Percentiles rank a stretch among this genome's conserved stretches.
These are phyloP conservation scores for Fregata magnificens DNA, from an alignment of 2,113 vertebrate species.

Conservation along the genomic window DNA sequence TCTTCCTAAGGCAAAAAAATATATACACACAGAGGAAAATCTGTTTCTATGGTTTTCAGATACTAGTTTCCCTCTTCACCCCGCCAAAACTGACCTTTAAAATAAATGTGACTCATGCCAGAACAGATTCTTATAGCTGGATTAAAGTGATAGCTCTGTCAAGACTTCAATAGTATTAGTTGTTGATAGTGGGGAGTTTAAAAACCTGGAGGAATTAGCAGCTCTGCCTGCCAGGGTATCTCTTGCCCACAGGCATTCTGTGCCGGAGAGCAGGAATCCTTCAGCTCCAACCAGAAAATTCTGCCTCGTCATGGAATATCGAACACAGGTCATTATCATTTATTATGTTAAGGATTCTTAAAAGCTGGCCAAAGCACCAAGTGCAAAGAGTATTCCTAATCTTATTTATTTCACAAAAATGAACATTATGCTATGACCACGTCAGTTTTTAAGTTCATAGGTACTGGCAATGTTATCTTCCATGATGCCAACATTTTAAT, in stretches of 20 bases:
- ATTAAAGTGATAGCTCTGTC: slow-evolving; percentile 55
- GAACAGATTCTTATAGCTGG: slow-evolving; percentile 42
- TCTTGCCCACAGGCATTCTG: neutral
- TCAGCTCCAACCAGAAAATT: slow-evolving; percentile 30
- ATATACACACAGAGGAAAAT: neutral
- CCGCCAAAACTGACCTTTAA: slow-evolving; percentile 22
- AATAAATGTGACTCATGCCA: slow-evolving; percentile 63
- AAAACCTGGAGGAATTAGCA: slow-evolving; percentile 55
- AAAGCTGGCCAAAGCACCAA: neutral
- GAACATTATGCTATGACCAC: neutral
- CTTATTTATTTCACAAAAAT: neutral
- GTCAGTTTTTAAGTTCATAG: neutral
- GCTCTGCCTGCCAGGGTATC: slow-evolving; percentile 7
- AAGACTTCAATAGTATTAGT: slow-evolving; percentile 50
- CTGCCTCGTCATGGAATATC: slow-evolving; percentile 56
- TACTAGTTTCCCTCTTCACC: neutral
- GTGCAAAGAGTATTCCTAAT: neutral
- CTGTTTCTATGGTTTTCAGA: slow-evolving; percentile 37
- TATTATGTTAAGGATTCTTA: neutral
- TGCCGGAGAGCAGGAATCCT: neutral
- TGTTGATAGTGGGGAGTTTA: slow-evolving; percentile 32
- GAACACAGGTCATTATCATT: neutral
- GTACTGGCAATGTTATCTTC: neutral
- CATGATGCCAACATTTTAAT: neutral
- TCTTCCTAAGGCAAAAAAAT: neutral